Conservation (phyloP, 2,113 vertebrate genomes). For the Grallaria varia region DNA sequence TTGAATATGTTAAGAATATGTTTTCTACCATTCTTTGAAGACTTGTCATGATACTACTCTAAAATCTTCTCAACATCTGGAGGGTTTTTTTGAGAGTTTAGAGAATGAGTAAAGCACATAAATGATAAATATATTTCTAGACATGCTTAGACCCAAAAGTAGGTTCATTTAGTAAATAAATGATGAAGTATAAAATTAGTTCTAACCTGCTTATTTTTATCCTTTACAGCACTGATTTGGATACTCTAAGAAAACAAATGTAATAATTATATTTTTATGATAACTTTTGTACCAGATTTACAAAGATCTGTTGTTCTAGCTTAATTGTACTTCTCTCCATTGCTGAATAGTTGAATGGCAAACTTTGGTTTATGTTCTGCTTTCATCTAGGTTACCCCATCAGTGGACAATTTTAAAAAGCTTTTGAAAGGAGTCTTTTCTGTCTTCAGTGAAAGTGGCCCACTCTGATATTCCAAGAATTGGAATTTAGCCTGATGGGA, state of each 20-base stretch:
- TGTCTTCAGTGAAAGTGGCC: neutral
- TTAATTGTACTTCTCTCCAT: neutral
- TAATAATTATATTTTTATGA: neutral
- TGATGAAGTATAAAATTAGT: neutral
- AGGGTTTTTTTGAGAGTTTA: neutral
- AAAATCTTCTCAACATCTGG: neutral
- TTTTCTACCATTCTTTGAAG: neutral
- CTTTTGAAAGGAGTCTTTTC: neutral
- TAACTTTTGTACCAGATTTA: neutral
- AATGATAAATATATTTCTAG: neutral
- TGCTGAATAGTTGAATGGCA: neutral
- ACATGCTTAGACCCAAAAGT: neutral
- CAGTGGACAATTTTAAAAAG: neutral
- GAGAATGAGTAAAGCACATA: neutral
- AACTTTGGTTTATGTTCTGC: neutral
- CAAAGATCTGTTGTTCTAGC: neutral
- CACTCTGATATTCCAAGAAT: neutral
- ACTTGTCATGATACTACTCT: neutral
- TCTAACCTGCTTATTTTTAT: neutral
- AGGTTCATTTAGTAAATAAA: neutral
- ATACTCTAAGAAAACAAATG: neutral
- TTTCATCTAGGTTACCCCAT: neutral
- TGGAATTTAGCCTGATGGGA: neutral
- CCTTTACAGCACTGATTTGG: neutral
- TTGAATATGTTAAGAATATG: neutral